Conservation (phyloP, 1,140 invertebrate species). For the Coptotermes formosanus region DNA sequence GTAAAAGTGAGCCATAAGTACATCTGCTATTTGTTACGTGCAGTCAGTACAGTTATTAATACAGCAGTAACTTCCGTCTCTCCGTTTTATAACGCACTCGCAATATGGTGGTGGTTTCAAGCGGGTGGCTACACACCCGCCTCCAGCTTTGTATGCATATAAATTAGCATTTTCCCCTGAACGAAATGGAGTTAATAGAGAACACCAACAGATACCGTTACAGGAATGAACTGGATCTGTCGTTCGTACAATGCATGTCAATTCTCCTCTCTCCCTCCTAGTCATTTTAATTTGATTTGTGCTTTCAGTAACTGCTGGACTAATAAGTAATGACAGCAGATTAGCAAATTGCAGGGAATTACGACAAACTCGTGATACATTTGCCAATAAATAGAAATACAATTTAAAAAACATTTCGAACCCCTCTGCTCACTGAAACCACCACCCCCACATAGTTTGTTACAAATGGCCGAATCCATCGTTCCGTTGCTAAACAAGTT, state of each 20-base stretch:
- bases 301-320: background rate
- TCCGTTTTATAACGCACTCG: too few species aligned
- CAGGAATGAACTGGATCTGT: background rate
- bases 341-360: background rate
- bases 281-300: constrained; percentile 17
- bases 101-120: too few species aligned
- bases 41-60: too few species aligned
- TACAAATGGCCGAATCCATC: too few species aligned
- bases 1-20: too few species aligned
- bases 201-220: background rate
- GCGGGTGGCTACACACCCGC: background rate
- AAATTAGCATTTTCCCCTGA: background rate
- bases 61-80: too few species aligned
- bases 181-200: background rate
- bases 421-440: background rate
- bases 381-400: constrained; percentile 19
- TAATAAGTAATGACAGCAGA: constrained; percentile 19
- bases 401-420: background rate
- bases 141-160: background rate
- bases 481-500: too few species aligned
- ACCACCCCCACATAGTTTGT: too few species aligned
- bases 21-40: too few species aligned
- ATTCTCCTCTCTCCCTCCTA: background rate
- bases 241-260: background rate
- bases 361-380: background rate